These are phyloP conservation scores for Gnatocerus cornutus DNA, from an alignment of 2,888 invertebrate species.

Conservation along the genomic window DNA sequence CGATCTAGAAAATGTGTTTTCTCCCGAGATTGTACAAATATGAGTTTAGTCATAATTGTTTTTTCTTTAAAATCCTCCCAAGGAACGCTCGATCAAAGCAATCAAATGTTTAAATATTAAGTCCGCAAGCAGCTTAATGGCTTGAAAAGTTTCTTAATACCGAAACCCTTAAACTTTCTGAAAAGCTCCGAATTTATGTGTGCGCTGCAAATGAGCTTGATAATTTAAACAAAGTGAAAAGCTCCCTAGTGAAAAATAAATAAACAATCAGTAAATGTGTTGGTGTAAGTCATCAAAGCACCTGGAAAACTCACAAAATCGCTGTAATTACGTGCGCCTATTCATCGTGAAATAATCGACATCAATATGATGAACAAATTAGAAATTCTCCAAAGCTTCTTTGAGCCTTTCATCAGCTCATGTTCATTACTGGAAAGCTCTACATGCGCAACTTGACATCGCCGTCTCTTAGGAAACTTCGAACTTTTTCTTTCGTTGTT, in stretches of 20 bases:
- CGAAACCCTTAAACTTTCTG: background rate
- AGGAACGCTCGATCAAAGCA: slow-evolving; percentile 10
- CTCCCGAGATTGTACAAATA: too few species aligned
- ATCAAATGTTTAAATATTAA: slow-evolving; percentile 25
- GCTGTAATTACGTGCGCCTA: background rate
- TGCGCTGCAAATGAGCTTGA: slow-evolving; percentile 10
- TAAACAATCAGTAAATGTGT: slow-evolving; percentile 15
- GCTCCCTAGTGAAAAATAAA: slow-evolving; percentile 13
- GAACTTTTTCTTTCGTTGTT: background rate
- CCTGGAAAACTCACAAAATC: slow-evolving; percentile 1
- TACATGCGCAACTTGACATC: background rate
- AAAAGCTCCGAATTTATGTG: slow-evolving; percentile 15
- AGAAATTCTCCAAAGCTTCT: background rate
- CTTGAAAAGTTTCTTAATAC: slow-evolving; percentile 18
- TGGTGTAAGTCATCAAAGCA: slow-evolving; percentile 8
- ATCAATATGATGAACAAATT: slow-evolving; percentile 7
- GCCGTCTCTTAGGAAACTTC: background rate
- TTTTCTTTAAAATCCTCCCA: background rate
- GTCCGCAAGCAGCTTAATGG: slow-evolving; percentile 6
- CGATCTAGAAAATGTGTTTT: slow-evolving; percentile 11
- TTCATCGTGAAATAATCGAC: slow-evolving; percentile 8
- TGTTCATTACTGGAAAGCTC: too few species aligned
- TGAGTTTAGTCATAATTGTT: background rate
- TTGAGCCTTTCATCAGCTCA: background rate
- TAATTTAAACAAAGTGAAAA: slow-evolving; percentile 14